Evolutionary conservation across 1,140 invertebrate species (phyloP).

Genomic region (Pentalonia nigronervosa): DNA sequence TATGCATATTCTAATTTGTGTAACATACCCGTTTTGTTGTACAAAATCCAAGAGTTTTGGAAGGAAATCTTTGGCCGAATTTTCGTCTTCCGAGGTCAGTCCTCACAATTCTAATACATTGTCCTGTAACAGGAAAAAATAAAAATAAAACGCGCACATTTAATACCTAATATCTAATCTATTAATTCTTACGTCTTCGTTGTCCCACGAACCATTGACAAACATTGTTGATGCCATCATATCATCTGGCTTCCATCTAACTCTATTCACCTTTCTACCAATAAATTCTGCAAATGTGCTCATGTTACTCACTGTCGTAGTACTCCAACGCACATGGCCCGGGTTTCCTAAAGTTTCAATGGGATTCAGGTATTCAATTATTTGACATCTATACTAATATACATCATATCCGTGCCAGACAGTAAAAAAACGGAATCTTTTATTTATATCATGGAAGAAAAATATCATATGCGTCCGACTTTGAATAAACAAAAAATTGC

Average conservation of each 20-base stretch:
- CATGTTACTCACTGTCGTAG: not conserved
- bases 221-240: conserved; percentile 75
- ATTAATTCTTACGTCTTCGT: conserved; percentile 65
- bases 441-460: too few species aligned
- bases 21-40: conserved; percentile 68
- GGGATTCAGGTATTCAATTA: too few species aligned
- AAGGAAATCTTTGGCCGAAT: conserved; percentile 66
- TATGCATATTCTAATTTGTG: conserved; percentile 67
- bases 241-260: conserved; percentile 79
- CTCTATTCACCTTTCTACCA: conserved; percentile 81
- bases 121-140: conserved; percentile 62
- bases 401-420: not conserved
- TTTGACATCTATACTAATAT: too few species aligned
- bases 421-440: too few species aligned
- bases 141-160: not conserved
- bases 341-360: not conserved
- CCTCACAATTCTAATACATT: conserved; percentile 77
- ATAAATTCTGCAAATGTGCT: conserved; percentile 72
- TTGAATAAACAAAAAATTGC: too few species aligned
- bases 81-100: conserved; percentile 67
- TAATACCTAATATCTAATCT: not conserved
- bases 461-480: too few species aligned
- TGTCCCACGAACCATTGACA: conserved; percentile 84
- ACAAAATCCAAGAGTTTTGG: conserved; percentile 65
- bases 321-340: not conserved